Conservation (phyloP, 2,113 vertebrate species). For the Salminus brasiliensis region DNA sequence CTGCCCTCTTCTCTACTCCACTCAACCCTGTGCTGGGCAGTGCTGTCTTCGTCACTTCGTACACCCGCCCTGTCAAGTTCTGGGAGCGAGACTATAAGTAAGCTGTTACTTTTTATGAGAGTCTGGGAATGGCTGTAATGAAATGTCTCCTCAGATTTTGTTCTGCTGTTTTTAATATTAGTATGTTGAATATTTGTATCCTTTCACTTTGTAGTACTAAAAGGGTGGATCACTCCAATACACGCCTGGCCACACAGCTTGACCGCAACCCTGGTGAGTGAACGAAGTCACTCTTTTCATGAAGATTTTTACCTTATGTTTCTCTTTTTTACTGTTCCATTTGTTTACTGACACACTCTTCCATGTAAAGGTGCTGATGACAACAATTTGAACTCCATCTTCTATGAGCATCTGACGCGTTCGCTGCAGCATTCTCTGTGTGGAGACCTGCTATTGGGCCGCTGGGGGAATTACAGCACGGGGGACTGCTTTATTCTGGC, state of each 20-base stretch:
- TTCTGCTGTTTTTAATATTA: neutral
- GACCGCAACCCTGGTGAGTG: slow-evolving; percentile 86
- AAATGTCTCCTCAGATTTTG: too few species aligned
- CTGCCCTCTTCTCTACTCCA: slow-evolving; percentile 86
- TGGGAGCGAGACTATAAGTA: slow-evolving; percentile 94
- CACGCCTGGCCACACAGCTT: slow-evolving; percentile 87
- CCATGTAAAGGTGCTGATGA: slow-evolving; percentile 82
- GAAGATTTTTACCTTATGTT: neutral
- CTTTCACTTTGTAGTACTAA: slow-evolving; percentile 80
- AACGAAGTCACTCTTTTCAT: too few species aligned
- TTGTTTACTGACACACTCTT: neutral
- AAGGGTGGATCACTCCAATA: slow-evolving; percentile 90
- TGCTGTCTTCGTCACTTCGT: slow-evolving; percentile 89
- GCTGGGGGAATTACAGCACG: slow-evolving; percentile 88
- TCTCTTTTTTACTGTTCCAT: neutral
- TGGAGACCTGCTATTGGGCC: slow-evolving; percentile 87
- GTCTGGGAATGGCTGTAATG: too few species aligned
- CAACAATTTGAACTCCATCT: slow-evolving; percentile 92
- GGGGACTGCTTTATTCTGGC: slow-evolving; percentile 92
- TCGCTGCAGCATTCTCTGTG: slow-evolving; percentile 90
- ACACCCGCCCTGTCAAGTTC: slow-evolving; percentile 88
- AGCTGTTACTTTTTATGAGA: slow-evolving; percentile 50
- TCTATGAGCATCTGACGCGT: slow-evolving; percentile 90
- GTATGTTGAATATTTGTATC: neutral
- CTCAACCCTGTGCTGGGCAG: slow-evolving; percentile 90